A percentile compares a stretch with the other conserved stretches of the same genome.
phyloP scores from a whole-genome alignment of 2,797 vertebrate species.

The Ctenochaetus hawaiiensis region DNA sequence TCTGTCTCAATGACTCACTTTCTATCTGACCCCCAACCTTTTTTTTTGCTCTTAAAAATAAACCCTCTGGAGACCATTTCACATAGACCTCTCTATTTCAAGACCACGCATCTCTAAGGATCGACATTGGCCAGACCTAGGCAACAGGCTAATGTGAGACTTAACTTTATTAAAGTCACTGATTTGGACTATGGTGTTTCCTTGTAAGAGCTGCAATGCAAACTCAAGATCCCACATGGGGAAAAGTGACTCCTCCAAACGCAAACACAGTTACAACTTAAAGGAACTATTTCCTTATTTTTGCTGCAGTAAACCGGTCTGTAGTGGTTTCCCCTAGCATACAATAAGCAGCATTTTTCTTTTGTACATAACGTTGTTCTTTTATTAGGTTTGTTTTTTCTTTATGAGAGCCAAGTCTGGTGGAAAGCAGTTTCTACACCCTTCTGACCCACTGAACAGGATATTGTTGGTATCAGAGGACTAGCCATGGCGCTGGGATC shows the following conservation, averaged over 20 bases:
- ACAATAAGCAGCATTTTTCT: neutral
- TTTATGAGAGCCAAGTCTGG: neutral
- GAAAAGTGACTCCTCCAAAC: neutral
- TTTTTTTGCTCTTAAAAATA: constrained; percentile 81
- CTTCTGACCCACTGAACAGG: constrained; percentile 17
- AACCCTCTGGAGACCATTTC: constrained; percentile 57
- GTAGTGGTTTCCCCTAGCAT: neutral
- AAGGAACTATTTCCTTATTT: neutral
- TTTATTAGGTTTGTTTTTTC: neutral
- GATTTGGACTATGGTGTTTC: neutral
- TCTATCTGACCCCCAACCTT: constrained; percentile 79
- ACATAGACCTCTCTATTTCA: constrained; percentile 74
- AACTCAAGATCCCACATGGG: neutral
- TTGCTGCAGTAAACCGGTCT: neutral
- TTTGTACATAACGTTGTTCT: neutral
- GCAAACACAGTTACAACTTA: neutral
- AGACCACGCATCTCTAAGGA: constrained; percentile 54
- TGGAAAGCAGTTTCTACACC: neutral
- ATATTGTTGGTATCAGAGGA: constrained; percentile 34
- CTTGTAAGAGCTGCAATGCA: constrained; percentile 6
- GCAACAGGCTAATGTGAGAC: constrained; percentile 10
- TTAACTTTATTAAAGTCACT: neutral
- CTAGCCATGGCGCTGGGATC: constrained; percentile 18
- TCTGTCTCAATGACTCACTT: constrained; percentile 64
- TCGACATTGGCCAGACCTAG: constrained; percentile 12